These are phyloP conservation scores for Onychomys leucogaster DNA, from an alignment of 2,797 vertebrate genomes.

Conservation along the genomic window DNA sequence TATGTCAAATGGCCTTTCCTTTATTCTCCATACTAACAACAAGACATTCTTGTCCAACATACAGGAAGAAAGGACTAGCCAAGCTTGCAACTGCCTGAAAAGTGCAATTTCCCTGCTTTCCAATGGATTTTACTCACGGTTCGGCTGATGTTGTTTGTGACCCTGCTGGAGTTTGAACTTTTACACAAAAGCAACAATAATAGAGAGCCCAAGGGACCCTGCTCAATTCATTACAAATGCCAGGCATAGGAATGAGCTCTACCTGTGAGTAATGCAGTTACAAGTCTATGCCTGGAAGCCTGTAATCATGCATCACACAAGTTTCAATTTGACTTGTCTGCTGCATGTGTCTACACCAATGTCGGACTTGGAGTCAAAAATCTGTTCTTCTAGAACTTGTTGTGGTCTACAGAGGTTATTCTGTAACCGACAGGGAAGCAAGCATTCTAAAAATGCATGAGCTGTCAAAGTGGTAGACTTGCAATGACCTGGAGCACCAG, in stretches of 20 bases:
- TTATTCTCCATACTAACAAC: background rate
- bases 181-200: conserved; percentile 14
- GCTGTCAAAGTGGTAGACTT: conserved; percentile 21
- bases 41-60: conserved; percentile 40
- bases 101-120: conserved; percentile 57
- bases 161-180: conserved; percentile 53
- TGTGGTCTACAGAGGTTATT: conserved; percentile 64
- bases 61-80: conserved; percentile 7
- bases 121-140: background rate
- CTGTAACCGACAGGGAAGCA: conserved; percentile 28
- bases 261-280: background rate
- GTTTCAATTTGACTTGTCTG: conserved; percentile 22
- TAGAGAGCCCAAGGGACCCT: background rate
- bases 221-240: background rate
- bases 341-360: background rate
- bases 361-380: conserved; percentile 67
- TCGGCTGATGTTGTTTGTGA: background rate
- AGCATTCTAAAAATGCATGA: conserved; percentile 16
- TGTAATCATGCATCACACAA: conserved; percentile 4
- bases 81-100: conserved; percentile 29
- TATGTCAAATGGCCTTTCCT: conserved; percentile 53
- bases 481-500: conserved; percentile 27
- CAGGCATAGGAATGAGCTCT: conserved; percentile 27
- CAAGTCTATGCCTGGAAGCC: background rate
- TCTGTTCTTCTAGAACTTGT: conserved; percentile 45